Evolutionary conservation across 2,113 vertebrate species (phyloP).

Genomic region (Pterocles burchelli): DNA sequence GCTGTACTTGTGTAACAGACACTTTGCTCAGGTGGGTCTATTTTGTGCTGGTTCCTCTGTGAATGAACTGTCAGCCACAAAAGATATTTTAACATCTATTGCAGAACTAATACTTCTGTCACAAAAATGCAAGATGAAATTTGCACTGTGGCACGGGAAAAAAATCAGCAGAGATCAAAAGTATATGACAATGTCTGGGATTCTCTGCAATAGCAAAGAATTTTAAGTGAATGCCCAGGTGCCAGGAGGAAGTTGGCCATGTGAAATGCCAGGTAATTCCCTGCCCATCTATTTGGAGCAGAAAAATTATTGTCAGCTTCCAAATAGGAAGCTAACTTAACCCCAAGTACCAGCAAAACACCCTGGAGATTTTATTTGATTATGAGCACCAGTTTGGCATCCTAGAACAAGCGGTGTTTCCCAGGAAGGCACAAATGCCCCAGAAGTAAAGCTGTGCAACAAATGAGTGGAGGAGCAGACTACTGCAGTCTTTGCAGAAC

Average conservation of each 20-base stretch:
- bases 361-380: background rate
- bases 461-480: background rate
- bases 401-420: background rate
- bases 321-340: background rate
- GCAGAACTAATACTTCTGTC: background rate
- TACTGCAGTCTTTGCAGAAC: background rate
- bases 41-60: background rate
- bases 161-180: background rate
- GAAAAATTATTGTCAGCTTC: background rate
- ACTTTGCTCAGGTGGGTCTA: rapidly evolving
- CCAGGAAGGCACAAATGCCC: background rate
- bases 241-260: background rate
- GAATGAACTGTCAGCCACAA: background rate
- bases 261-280: background rate
- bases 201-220: background rate
- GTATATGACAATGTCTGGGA: background rate
- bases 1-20: rapidly evolving
- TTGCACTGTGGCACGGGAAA: background rate
- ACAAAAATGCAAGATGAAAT: background rate
- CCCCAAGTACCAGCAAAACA: background rate
- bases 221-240: background rate
- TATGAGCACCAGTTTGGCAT: background rate
- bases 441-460: background rate
- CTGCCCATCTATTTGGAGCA: background rate
- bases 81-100: background rate